These are phyloP conservation scores for Erebia ligea DNA, from an alignment of 2,888 invertebrate genomes.

Conservation along the genomic window DNA sequence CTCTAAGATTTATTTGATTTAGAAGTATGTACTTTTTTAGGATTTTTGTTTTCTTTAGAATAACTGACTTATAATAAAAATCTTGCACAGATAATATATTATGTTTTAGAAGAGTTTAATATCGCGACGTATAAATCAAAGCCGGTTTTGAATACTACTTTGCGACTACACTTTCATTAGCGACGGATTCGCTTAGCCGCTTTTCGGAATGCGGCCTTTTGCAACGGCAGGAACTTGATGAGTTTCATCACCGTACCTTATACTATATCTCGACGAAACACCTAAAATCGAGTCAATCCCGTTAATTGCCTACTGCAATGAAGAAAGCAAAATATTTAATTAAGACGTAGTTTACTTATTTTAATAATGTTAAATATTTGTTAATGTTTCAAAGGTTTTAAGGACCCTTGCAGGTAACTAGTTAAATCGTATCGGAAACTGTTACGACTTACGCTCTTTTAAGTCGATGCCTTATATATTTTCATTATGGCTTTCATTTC, in stretches of 20 bases:
- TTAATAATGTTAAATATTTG: background rate
- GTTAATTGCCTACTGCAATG: background rate
- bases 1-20: background rate
- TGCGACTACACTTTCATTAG: conserved; percentile 60
- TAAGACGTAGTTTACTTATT: background rate
- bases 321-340: background rate
- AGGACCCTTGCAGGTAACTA: background rate
- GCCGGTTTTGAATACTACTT: conserved; percentile 44
- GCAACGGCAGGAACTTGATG: conserved; percentile 51
- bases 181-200: conserved; percentile 51
- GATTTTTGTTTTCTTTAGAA: background rate
- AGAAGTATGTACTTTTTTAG: background rate
- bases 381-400: background rate
- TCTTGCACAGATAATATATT: background rate
- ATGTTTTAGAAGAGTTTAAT: background rate
- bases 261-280: conserved; percentile 46
- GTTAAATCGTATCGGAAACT: background rate
- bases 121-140: conserved; percentile 21
- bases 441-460: background rate
- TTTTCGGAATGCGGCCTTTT: conserved; percentile 59
- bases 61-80: background rate
- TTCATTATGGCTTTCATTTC: background rate
- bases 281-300: conserved; percentile 50
- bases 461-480: background rate
- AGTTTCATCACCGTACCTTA: conserved; percentile 53